Evolutionary conservation across 2,113 vertebrate species (phyloP), one percentile per base, ranked within the genome.

Genomic region (Felis chaus): DNA sequence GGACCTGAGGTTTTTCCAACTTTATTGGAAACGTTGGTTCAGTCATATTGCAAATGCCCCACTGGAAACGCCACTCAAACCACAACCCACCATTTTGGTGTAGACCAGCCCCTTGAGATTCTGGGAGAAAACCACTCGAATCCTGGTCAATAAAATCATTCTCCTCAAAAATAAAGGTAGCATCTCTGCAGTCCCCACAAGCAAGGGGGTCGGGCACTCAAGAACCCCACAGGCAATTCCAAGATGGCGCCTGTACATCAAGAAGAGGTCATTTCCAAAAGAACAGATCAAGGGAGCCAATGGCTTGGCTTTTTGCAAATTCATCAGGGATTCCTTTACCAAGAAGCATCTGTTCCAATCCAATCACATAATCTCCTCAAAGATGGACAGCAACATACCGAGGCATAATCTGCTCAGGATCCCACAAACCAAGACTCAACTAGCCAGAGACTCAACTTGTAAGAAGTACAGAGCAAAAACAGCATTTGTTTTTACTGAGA

Each of bases 21-120:
- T n/a, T 95, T n/a, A 39, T 15, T 45, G 57, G 48, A 90, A 90
- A 29, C 29, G 41, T n/a, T 76, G 18, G 63, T 18, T 23, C 50
- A 41, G 48, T 74, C 61, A 53, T 50, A 48, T 57, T 25, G 41
- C 79, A 33, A 63, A 23, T 21, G 29, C 29, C 21, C 50, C 9
- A 19, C 33, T 57, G 36, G 41, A 5, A 41, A 57, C 50, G 31
- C 33, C 19, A 16, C 41, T 61, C 82, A 69, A 63, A 69, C 16
- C 55, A 18, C 4, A 1, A 31, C 27, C 85, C 39, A 63, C 25
- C 1, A 0, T 65, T 41, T 69, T 6, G 2, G 27, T 7, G 4
- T 33, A 33, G 15, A 29, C 23, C 15, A 45, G 61, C 5, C 61
- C 33, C 63, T 19, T n/a, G 8, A 55, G 16, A n/a, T 21, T 76